Base-by-base conservation (phyloP, 2,113 vertebrate genomes). In the Lethenteron reissneri region DNA sequence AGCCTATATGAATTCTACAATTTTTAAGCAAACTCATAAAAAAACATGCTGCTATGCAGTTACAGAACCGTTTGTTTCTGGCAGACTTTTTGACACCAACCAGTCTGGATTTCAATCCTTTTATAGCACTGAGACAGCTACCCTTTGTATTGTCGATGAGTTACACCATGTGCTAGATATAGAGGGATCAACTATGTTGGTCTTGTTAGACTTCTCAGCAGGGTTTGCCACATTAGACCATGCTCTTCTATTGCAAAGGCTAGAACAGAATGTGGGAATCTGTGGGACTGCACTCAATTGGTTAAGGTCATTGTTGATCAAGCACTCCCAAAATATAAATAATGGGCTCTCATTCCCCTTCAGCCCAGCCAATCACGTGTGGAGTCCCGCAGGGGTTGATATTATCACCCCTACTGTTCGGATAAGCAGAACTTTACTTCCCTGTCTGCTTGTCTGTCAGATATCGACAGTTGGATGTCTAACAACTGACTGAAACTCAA, bases 151-250 rank as follows among this genome's bases (percentile, higher is more conserved):
- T 70, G 69, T 70, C 11, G 11, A 70, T 17, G 69, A 70, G 69
- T 14, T 70, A 17, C 10, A 12, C 69, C 11, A 56, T 56, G 56
- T 70, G 69, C 17, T 70, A 17, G 69, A 70, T 17, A 70, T 8
- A 70, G 69, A 56, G 17, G 69, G 69, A 12, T 70, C 69, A n/a
- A 56, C 11, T n/a, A 70, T 70, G 21, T 17, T 70, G 1, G 56
- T 70, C 17, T 56, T 14, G 69, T 17, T 70, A 70, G 69, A 70
- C 69, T 56, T 70, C 69, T 70, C 17, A 17, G 69, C 69, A n/a
- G 17, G 19, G 12, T 70, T 70, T 11, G 69, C 21, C 9, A 12
- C 8, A 12, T 11, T 70, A 70, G 69, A 14, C 7, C 69, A 70
- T n/a, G 69, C 19, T 70, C 11, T 70, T 70, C 8, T 17, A 25